Percentiles rank a stretch among this genome's conserved stretches.
Evolutionary conservation across 2,797 vertebrate genomes (phyloP).

Genomic region (Crocidura indochinensis): DNA sequence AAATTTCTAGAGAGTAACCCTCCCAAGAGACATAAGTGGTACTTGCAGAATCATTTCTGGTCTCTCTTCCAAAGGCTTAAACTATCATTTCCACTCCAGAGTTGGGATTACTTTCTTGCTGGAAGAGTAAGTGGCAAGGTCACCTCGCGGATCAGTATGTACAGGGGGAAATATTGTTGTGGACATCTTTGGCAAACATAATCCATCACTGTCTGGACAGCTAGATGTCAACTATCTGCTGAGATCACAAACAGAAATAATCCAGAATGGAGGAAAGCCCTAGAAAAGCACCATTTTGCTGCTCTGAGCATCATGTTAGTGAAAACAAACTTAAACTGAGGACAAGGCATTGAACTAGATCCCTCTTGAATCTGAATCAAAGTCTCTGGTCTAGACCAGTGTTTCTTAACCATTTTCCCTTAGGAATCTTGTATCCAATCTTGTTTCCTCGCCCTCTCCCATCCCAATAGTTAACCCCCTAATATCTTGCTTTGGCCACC

Average conservation of each 20-base stretch:
- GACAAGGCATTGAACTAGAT: not conserved
- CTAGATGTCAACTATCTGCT: not conserved
- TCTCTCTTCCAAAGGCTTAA: not conserved
- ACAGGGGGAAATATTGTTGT: not conserved
- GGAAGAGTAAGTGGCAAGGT: not conserved
- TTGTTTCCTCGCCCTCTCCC: no score
- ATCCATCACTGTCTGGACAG: not conserved
- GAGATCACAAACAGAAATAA: conserved; percentile 35
- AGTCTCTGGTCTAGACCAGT: not conserved
- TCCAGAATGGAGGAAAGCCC: not conserved
- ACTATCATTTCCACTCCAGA: not conserved
- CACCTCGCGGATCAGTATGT: not conserved
- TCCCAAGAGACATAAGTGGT: not conserved
- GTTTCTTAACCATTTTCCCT: no score
- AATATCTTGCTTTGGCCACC: no score
- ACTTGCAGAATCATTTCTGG: not conserved
- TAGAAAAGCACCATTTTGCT: not conserved
- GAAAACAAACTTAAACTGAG: conserved; percentile 5
- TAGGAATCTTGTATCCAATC: no score
- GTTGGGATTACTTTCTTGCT: not conserved
- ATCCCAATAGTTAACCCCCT: no score
- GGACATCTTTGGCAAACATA: conserved; percentile 30
- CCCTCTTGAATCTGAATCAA: not conserved
- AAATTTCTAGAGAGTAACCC: not conserved
- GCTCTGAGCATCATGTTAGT: not conserved